phyloP scores from a whole-genome alignment of 2,797 vertebrate genomes.

The Phaenicophaeus curvirostris region DNA sequence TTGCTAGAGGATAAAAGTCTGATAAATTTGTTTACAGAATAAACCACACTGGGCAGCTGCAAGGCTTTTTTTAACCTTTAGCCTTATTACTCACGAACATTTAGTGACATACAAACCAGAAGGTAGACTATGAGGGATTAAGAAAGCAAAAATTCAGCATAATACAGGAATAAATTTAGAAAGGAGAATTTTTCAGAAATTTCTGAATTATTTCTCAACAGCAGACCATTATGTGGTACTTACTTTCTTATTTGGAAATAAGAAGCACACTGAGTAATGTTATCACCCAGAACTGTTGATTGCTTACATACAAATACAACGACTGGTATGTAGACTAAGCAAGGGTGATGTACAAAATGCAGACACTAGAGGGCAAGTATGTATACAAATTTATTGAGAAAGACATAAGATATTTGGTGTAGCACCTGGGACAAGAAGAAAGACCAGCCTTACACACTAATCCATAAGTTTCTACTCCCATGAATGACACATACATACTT shows the following conservation, averaged over 20 bases:
- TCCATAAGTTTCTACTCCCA: accelerated
- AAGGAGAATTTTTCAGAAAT: background rate
- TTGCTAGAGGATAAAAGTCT: background rate
- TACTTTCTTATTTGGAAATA: accelerated
- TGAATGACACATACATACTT: accelerated
- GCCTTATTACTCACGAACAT: background rate
- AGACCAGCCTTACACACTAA: background rate
- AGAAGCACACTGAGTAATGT: accelerated
- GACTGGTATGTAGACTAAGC: background rate
- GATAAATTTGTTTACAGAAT: background rate
- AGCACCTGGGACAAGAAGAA: background rate
- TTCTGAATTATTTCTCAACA: background rate
- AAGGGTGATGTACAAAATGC: background rate
- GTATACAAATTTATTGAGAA: background rate
- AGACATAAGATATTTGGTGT: background rate
- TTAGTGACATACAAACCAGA: background rate
- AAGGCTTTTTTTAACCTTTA: background rate
- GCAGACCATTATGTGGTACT: background rate
- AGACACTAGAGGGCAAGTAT: slow-evolving; percentile 46
- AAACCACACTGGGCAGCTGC: background rate
- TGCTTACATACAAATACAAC: background rate
- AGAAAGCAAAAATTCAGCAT: background rate
- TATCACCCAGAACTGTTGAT: accelerated
- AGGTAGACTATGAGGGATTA: background rate
- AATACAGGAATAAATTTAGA: background rate